Evolutionary conservation across 1,140 invertebrate genomes (phyloP).

Genomic region (Daktulosphaira vitifoliae): DNA sequence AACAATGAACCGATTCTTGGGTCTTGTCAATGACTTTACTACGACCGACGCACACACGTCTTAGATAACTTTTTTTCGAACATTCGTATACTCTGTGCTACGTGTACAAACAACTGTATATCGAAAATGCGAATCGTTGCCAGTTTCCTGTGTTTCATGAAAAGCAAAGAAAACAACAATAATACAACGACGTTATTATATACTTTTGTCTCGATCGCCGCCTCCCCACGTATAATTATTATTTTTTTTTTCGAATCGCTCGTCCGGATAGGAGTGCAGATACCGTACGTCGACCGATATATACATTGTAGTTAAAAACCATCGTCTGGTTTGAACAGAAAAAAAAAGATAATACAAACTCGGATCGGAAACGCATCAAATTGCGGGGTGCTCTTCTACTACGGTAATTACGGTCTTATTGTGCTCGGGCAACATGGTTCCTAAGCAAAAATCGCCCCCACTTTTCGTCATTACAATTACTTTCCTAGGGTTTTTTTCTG

Average conservation of each 20-base stretch:
- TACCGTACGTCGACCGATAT: background rate
- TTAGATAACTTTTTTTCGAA: background rate
- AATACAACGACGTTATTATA: no score
- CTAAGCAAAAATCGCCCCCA: background rate
- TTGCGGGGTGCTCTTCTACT: slow-evolving; percentile 12
- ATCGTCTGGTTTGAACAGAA: background rate
- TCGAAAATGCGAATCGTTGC: background rate
- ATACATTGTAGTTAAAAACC: background rate
- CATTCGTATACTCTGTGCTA: no score
- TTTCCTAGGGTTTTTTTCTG: background rate
- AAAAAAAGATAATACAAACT: background rate
- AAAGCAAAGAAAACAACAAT: no score
- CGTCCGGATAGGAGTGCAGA: background rate
- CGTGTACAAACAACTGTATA: slow-evolving; percentile 9
- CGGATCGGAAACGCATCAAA: slow-evolving; percentile 8
- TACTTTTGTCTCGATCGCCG: no score
- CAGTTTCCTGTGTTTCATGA: no score
- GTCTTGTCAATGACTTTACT: background rate
- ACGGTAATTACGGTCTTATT: slow-evolving; percentile 14
- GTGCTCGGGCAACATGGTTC: background rate
- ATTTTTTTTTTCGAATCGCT: no score
- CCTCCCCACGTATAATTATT: no score
- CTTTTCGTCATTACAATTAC: slow-evolving; percentile 11
- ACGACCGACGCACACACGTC: background rate
- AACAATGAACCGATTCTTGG: background rate